Base-by-base conservation (phyloP, 2,113 vertebrate species). In the Rynchops niger region DNA sequence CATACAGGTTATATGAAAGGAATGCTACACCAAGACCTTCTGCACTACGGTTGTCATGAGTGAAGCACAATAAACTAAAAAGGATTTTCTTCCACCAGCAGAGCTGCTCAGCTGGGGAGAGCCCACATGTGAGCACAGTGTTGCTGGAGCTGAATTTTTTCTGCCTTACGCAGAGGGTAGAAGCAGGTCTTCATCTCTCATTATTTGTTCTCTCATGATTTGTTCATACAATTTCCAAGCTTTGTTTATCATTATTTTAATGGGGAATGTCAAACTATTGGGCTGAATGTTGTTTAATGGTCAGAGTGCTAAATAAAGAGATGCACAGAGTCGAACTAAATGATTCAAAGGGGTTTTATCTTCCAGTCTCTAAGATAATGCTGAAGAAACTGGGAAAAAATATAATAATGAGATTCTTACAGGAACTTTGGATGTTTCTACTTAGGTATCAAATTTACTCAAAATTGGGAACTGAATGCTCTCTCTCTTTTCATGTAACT, bases 151-250 rank as follows among this genome's bases (percentile, higher is more conserved):
- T 36, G 49, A 32, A 5, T 67, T 80, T 88, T 67, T 86, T 69
- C 74, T 79, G 56, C 53, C 62, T 52, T 55, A 87, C 82, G 55
- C n/a, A 90, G 36, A 70, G 40, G 36, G 61, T 3, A 66, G 23
- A 26, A 86, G 26, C 30, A 82, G 32, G 63, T 52, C 77, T 96
- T 71, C 69, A 58, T 71, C 56, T 85, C 36, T 66, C 55, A 71
- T 45, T 80, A 91, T 72, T 78, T 94, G 30, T 70, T 95, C 79
- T 87, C 63, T 91, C 50, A 30, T 88, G 63, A 93, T 91, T 91
- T 91, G 61, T 72, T 87, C 69, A 78, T 59, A 74, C n/a, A 89
- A 82, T 89, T 79, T 56, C 52, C 77, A 87, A 76, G 52, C 26
- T 74, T 15, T 76, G 14, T 32, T 34, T 27, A 36, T 56, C 21